Base-by-base conservation (phyloP, 2,113 vertebrate species). In the Taxidea taxus region DNA sequence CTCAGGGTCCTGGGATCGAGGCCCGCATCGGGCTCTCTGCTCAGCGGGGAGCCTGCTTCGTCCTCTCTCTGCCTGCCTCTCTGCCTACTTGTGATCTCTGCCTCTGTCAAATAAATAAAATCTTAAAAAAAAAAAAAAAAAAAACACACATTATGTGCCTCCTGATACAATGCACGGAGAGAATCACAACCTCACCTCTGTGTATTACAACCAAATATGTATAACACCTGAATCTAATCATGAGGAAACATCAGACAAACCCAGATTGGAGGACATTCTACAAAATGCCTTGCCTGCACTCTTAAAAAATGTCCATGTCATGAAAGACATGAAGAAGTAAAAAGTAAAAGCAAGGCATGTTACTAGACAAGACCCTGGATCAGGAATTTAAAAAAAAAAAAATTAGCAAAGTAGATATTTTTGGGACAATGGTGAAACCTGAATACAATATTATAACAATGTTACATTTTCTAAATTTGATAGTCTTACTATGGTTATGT, bases 281-380 rank as follows among this genome's bases (percentile, higher is more conserved):
- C 44, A 89, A 92, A 89, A 92, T 47, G 84, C 27, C 37, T 64
- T 88, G 60, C 39, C 31, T 66, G 34, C 44, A 84, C 25, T 84
- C 58, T 95, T 92, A n/a, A 92, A 92, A 95, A 96, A 90, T 2
- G 9, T 60, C 44, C 90, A 51, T 66, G 16, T 93, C 44, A 83
- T 60, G 10, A 88, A 90, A 96, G 60, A 94, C 68, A 83, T 89
- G 20, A 94, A 54, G 47, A 95, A 96, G 3, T 66, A 11, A 91
- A 20, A 54, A 94, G 51, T 92, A 89, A 96, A 93, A 82, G 34
- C 31, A 85, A 82, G 47, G 23, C n/a, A 92, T 42, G 11, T 54
- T 90, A 94, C 4, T 85, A 31, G 12, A 89, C 15, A 60, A 81
- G 74, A 86, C 60, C 15, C 20, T 60, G 2, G 34, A 74, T 51